phyloP scores from a whole-genome alignment of 2,113 vertebrate genomes.

The Corapipo altera region DNA sequence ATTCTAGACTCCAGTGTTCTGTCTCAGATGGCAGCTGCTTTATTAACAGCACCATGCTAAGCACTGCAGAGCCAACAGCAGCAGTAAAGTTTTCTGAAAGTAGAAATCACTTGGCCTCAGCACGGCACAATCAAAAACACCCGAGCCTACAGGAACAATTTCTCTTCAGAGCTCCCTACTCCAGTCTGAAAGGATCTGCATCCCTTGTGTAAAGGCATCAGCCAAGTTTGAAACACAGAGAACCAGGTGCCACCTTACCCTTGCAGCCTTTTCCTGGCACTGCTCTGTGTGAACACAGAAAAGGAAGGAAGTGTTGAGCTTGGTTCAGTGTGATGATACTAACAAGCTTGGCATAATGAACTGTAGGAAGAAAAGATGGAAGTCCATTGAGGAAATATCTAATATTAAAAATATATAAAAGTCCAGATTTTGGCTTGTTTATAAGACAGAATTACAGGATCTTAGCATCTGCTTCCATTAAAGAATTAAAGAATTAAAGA shows the following conservation, averaged over 20 bases:
- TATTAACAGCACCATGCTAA: not conserved
- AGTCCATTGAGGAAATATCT: not conserved
- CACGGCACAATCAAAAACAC: not conserved
- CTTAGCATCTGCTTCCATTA: not conserved
- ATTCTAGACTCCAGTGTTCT: not conserved
- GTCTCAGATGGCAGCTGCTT: not conserved
- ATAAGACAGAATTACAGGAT: not conserved
- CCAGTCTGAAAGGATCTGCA: not conserved
- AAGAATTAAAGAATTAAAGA: not conserved
- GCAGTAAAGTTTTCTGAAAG: not conserved
- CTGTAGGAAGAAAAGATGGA: not conserved
- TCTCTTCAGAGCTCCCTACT: not conserved
- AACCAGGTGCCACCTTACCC: not conserved
- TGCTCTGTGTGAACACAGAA: not conserved
- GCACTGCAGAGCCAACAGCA: not conserved
- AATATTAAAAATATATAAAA: not conserved
- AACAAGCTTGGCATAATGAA: not conserved
- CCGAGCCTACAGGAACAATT: not conserved
- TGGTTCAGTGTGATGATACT: not conserved
- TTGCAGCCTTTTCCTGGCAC: not conserved
- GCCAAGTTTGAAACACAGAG: not conserved
- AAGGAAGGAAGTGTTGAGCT: not conserved
- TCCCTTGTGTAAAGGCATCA: fast-evolving
- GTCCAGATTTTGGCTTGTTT: not conserved
- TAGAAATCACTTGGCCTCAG: not conserved